These are phyloP conservation scores for Tamias sibiricus DNA, from an alignment of 2,113 vertebrate genomes.

Conservation along the genomic window DNA sequence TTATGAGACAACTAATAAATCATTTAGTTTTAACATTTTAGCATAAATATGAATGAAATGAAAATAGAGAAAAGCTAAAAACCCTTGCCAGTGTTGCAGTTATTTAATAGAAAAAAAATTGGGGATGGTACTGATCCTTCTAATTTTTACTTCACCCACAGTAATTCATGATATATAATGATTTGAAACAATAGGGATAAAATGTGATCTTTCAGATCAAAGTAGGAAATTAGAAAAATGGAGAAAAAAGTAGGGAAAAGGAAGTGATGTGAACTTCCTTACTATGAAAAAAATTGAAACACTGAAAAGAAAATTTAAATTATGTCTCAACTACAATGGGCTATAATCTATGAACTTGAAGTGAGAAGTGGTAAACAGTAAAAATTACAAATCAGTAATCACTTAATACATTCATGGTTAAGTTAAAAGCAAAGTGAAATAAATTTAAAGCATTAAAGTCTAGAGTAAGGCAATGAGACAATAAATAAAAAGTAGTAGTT, in stretches of 20 bases:
- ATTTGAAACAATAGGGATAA: neutral
- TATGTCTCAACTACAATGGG: neutral
- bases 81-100: neutral
- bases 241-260: neutral
- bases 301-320: neutral
- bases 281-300: slow-evolving; percentile 22
- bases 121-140: neutral
- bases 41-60: slow-evolving; percentile 5
- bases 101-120: slow-evolving; percentile 17
- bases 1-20: neutral
- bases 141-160: neutral
- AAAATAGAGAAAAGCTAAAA: neutral
- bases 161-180: neutral
- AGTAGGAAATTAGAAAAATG: neutral
- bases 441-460: neutral
- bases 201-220: neutral
- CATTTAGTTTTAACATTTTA: neutral
- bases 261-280: neutral
- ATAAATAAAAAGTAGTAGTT: neutral
- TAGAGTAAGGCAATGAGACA: neutral
- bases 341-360: neutral
- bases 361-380: neutral
- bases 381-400: neutral
- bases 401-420: neutral
- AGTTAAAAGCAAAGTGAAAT: neutral